phyloP scores from a whole-genome alignment of 2,888 invertebrate species.

The Nemapogon koenigi region DNA sequence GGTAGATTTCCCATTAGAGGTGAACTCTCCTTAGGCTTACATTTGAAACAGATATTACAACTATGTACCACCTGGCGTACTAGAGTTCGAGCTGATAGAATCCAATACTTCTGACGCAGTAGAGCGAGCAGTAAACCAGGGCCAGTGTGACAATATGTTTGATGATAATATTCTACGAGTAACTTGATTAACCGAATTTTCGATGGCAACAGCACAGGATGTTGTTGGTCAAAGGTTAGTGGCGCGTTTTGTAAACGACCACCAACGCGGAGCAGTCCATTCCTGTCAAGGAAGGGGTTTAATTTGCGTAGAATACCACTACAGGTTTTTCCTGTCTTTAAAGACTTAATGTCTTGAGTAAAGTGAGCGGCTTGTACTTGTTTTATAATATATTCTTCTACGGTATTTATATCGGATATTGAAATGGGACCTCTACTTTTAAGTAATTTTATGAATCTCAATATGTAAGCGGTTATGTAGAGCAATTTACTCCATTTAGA shows the following conservation, averaged over 20 bases:
- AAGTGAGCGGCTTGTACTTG: too few relatives aligned
- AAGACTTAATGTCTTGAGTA: too few relatives aligned
- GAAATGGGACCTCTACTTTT: too few relatives aligned
- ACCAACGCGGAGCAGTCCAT: conserved; percentile 5
- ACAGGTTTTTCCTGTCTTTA: too few relatives aligned
- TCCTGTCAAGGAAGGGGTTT: conserved; percentile 5
- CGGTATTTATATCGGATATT: too few relatives aligned
- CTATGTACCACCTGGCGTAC: conserved; percentile 7
- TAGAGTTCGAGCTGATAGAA: conserved; percentile 3
- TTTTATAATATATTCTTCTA: too few relatives aligned
- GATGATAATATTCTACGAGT: conserved; percentile 2
- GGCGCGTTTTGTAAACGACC: conserved; percentile 5
- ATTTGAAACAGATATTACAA: conserved; percentile 10
- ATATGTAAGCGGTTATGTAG: too few relatives aligned
- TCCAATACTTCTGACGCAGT: conserved; percentile 10
- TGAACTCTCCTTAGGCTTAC: conserved; percentile 2
- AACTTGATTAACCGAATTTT: conserved; percentile 2
- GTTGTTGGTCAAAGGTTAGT: conserved; percentile 2
- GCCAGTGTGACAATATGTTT: conserved; percentile 6
- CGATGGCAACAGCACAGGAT: conserved; percentile 6
- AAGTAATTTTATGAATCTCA: too few relatives aligned
- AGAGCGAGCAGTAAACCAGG: conserved; percentile 2
- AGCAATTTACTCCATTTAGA: too few relatives aligned
- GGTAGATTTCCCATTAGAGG: conserved; percentile 11
- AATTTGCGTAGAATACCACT: conserved; percentile 6